Percentiles rank a stretch among this genome's conserved stretches.
phyloP scores from a whole-genome alignment of 1,140 invertebrate species.

The Calephelis virginiensis region DNA sequence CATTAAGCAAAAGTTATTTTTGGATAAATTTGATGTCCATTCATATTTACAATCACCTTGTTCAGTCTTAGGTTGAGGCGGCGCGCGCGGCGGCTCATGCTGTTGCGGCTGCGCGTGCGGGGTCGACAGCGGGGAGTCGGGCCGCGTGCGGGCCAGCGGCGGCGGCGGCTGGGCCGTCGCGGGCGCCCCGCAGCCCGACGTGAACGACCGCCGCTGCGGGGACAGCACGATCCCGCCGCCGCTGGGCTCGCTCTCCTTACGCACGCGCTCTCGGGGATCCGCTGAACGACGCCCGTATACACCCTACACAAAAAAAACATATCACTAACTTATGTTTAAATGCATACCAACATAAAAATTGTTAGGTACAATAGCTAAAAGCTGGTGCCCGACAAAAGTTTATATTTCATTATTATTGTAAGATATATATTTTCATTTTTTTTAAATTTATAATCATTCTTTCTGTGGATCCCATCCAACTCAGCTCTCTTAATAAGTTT shows the following conservation, averaged over 20 bases:
- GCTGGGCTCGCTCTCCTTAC: conserved; percentile 86
- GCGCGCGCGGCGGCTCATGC: conserved; percentile 64
- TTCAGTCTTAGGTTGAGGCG: conserved; percentile 45
- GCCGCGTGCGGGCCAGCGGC: conserved; percentile 75
- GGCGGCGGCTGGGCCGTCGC: conserved; percentile 67
- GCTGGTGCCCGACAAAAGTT: too few species aligned
- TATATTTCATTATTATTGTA: too few species aligned
- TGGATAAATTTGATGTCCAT: background rate
- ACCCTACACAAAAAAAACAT: conserved; percentile 26
- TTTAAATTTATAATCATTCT: too few species aligned
- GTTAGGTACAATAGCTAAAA: too few species aligned
- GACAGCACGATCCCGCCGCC: conserved; percentile 85
- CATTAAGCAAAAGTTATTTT: too few species aligned
- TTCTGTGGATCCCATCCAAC: too few species aligned
- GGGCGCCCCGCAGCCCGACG: conserved; percentile 87
- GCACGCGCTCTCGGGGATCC: conserved; percentile 88
- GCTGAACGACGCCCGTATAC: conserved; percentile 78
- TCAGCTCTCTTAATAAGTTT: too few species aligned
- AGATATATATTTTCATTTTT: too few species aligned
- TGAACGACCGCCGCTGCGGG: conserved; percentile 87
- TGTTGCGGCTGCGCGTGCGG: conserved; percentile 65
- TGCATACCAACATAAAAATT: too few species aligned
- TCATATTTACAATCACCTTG: conserved; percentile 33
- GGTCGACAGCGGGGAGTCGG: conserved; percentile 72
- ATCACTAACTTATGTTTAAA: too few species aligned